These are phyloP conservation scores for Aphelinus certus DNA, from an alignment of 1,140 invertebrate species.

Conservation along the genomic window DNA sequence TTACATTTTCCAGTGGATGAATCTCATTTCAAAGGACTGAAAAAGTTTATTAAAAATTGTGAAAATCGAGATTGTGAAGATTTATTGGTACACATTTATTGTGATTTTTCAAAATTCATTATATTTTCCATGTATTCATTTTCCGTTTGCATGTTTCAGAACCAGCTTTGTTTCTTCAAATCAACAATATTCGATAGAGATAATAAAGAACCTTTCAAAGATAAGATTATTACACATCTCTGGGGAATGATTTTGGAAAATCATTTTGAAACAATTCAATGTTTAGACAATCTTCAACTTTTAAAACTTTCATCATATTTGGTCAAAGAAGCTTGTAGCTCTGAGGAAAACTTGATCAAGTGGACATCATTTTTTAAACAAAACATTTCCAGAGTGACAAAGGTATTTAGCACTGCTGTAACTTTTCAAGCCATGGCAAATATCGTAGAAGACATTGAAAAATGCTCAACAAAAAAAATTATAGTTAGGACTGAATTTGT, in stretches of 20 bases:
- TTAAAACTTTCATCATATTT: conserved; percentile 21
- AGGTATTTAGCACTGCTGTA: conserved; percentile 25
- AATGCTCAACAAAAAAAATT: conserved; percentile 12
- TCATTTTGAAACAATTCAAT: conserved; percentile 31
- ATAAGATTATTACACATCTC: conserved; percentile 12
- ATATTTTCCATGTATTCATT: no score
- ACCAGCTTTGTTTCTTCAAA: conserved; percentile 11
- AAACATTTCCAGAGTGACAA: conserved; percentile 24
- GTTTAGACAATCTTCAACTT: conserved; percentile 25
- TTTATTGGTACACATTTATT: conserved; percentile 17
- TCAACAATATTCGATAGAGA: conserved; percentile 7
- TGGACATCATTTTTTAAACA: conserved; percentile 19
- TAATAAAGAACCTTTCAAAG: conserved; percentile 1
- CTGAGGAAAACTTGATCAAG: conserved; percentile 16
- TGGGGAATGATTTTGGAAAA: conserved; percentile 28
- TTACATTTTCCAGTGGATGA: conserved; percentile 30
- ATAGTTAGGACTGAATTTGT: conserved; percentile 24
- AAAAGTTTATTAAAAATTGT: conserved; percentile 8
- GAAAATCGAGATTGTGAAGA: conserved; percentile 1
- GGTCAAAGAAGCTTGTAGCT: conserved; percentile 4
- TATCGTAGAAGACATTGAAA: conserved; percentile 1
- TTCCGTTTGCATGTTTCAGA: not conserved
- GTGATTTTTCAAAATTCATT: no score
- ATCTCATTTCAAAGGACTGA: conserved; percentile 25
- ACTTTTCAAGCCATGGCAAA: conserved; percentile 17